Evolutionary conservation across 2,113 vertebrate species (phyloP).

Genomic region (Phocoena sinus): DNA sequence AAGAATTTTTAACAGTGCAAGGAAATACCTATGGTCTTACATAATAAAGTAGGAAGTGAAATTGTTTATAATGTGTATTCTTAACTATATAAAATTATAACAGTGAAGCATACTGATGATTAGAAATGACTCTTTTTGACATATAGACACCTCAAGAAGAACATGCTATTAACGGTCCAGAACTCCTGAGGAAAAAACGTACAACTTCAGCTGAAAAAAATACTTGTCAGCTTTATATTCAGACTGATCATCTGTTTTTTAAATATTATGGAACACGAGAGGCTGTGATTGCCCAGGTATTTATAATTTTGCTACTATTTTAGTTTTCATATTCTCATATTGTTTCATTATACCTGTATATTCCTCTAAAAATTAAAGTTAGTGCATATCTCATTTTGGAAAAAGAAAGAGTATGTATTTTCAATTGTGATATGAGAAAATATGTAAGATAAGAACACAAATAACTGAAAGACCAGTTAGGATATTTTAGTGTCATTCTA

Average conservation of each 20-base stretch:
- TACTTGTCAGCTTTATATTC: constrained; percentile 96
- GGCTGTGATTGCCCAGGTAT: constrained; percentile 96
- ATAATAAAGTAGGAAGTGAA: not conserved
- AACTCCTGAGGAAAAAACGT: constrained; percentile 90
- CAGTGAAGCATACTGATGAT: not conserved
- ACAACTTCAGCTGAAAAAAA: constrained; percentile 91
- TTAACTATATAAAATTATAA: constrained; percentile 20
- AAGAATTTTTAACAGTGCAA: not conserved
- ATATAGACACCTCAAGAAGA: constrained; percentile 75
- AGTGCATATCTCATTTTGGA: not conserved
- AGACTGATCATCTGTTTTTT: constrained; percentile 95
- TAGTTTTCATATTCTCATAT: not conserved
- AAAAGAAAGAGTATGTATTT: not conserved
- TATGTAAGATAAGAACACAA: not conserved
- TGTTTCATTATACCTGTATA: not conserved
- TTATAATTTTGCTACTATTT: not conserved
- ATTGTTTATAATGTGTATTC: not conserved
- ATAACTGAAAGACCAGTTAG: not conserved
- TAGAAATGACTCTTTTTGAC: constrained; percentile 46
- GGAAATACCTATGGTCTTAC: not conserved
- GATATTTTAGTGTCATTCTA: not conserved
- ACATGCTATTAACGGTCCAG: constrained; percentile 77
- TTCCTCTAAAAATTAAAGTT: constrained; percentile 19
- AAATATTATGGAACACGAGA: constrained; percentile 90
- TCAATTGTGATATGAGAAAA: not conserved